Conservation (phyloP, 2,888 invertebrate species). For the Drosophila fulvimacula region DNA sequence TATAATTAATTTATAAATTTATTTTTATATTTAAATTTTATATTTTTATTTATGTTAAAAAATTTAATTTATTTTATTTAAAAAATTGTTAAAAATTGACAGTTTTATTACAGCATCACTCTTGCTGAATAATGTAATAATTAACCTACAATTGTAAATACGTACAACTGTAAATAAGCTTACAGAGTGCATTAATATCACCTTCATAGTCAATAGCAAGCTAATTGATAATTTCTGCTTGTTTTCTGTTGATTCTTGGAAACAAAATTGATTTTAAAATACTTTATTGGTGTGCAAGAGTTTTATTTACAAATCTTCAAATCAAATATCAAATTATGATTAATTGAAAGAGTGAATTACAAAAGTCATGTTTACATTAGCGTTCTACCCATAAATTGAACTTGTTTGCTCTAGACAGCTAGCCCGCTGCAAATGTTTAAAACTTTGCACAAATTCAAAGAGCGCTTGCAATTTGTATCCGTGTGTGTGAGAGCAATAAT, state of each 20-base stretch:
- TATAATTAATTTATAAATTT: not conserved
- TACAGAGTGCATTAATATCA: constrained; percentile 15
- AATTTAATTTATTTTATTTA: too few relatives aligned
- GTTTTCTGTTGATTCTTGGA: constrained; percentile 18
- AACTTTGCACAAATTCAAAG: constrained; percentile 59
- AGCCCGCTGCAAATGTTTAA: constrained; percentile 27
- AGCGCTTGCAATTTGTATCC: constrained; percentile 54
- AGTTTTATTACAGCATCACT: not conserved
- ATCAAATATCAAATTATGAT: constrained; percentile 13
- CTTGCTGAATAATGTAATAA: constrained; percentile 24
- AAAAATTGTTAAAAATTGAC: too few relatives aligned
- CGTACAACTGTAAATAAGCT: constrained; percentile 16
- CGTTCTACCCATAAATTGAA: constrained; percentile 32
- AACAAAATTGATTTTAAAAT: constrained; percentile 1
- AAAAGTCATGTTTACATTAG: constrained; percentile 15
- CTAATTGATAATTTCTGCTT: constrained; percentile 35
- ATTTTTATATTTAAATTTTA: too few relatives aligned
- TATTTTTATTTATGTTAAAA: too few relatives aligned
- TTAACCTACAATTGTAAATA: constrained; percentile 6
- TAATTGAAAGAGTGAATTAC: constrained; percentile 27
- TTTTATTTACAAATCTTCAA: constrained; percentile 11
- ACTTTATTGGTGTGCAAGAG: not conserved
- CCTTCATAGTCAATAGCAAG: constrained; percentile 30
- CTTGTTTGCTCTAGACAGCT: constrained; percentile 41
- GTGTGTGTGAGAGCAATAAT: constrained; percentile 26